A percentile compares a stretch with the other conserved stretches of the same genome.
Evolutionary conservation across 2,113 vertebrate species (phyloP).

Genomic region (Myrmecophaga tridactyla): DNA sequence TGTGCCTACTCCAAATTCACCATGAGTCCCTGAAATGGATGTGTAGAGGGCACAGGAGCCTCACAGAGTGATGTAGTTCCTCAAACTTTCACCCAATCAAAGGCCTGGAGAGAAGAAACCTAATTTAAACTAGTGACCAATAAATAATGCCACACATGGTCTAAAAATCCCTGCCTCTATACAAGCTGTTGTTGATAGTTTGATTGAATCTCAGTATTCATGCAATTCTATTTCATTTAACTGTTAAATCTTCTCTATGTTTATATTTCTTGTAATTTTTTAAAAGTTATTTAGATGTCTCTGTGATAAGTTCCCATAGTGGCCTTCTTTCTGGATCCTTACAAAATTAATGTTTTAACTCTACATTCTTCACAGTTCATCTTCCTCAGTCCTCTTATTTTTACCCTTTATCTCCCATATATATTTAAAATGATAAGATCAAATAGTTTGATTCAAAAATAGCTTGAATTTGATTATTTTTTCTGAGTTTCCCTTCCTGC

Average conservation of each 20-base stretch:
- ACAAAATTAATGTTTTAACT: neutral
- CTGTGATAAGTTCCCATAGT: neutral
- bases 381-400: neutral
- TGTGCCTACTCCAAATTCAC: neutral
- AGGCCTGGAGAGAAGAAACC: too few relatives aligned
- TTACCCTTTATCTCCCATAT: neutral
- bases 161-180: neutral
- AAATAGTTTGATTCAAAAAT: too few relatives aligned
- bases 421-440: neutral
- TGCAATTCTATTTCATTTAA: neutral
- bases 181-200: neutral
- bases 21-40: neutral
- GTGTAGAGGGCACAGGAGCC: neutral
- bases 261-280: neutral
- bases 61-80: neutral
- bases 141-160: neutral
- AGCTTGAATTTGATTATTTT: neutral
- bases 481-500: neutral
- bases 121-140: neutral
- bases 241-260: neutral
- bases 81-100: neutral
- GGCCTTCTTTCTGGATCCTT: neutral
- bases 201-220: neutral
- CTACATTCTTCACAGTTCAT: neutral
- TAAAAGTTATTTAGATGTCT: neutral